These are phyloP conservation scores for Ommatoiulus sabulosus DNA, from an alignment of 2,888 invertebrate species.

Conservation along the genomic window DNA sequence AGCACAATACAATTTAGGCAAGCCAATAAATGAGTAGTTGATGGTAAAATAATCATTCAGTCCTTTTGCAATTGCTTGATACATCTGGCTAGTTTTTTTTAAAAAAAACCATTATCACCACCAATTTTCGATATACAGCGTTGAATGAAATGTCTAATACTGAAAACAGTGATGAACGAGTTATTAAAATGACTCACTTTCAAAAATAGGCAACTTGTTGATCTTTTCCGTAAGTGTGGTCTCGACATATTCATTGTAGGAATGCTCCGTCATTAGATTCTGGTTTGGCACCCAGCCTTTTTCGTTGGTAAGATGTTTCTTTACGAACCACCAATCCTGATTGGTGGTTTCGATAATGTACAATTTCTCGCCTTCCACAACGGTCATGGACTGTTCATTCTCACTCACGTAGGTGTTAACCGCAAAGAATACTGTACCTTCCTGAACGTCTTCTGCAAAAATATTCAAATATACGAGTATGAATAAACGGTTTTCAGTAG, in stretches of 20 bases:
- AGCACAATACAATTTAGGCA: too few relatives aligned
- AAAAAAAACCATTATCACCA: too few relatives aligned
- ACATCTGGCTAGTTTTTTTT: neutral
- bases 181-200: slow-evolving; percentile 75
- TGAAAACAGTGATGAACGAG: too few relatives aligned
- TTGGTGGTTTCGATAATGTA: slow-evolving; percentile 86
- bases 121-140: too few relatives aligned
- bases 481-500: neutral
- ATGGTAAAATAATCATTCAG: neutral
- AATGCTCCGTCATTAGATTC: slow-evolving; percentile 83
- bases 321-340: slow-evolving; percentile 93
- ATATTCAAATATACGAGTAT: too few relatives aligned
- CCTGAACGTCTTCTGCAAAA: slow-evolving; percentile 71
- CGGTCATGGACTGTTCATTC: slow-evolving; percentile 86
- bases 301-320: slow-evolving; percentile 88
- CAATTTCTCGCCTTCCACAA: slow-evolving; percentile 90
- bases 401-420: slow-evolving; percentile 86
- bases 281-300: slow-evolving; percentile 95
- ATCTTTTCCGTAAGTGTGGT: slow-evolving; percentile 91
- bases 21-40: neutral
- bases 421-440: slow-evolving; percentile 77
- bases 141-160: too few relatives aligned
- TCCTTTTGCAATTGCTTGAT: neutral
- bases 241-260: slow-evolving; percentile 85
- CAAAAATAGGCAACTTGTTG: slow-evolving; percentile 89